Evolutionary conservation across 1,140 invertebrate genomes (phyloP).

Genomic region (Drosophila quadrilineata): DNA sequence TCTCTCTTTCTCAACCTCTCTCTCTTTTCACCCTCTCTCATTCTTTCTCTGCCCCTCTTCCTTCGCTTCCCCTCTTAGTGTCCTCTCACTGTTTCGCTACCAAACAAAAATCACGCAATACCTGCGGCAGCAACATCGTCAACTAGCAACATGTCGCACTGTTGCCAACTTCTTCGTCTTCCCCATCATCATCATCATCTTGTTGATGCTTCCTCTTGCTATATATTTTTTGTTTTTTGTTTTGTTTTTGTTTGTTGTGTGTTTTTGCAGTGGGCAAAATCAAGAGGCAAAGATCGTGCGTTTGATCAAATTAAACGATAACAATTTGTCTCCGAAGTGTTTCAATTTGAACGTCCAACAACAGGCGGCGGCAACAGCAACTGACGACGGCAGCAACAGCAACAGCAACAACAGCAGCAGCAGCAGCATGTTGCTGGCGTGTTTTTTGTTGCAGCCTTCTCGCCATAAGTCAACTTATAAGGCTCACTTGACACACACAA

Average conservation of each 20-base stretch:
- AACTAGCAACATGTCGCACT: constrained; percentile 52
- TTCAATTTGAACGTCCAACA: constrained; percentile 70
- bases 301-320: constrained; percentile 81
- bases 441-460: constrained; percentile 47
- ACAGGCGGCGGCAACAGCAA: constrained; percentile 13
- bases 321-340: constrained; percentile 81
- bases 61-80: constrained; percentile 32
- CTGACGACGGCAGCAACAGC: constrained; percentile 19
- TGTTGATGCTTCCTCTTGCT: neutral
- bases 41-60: constrained; percentile 53
- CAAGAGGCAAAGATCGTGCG: constrained; percentile 78
- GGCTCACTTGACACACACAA: constrained; percentile 28
- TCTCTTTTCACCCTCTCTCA: no score
- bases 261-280: constrained; percentile 45
- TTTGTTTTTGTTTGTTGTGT: neutral
- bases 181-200: neutral
- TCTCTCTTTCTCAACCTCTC: no score
- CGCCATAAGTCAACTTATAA: constrained; percentile 74
- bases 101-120: constrained; percentile 73
- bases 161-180: constrained; percentile 19
- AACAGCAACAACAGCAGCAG: constrained; percentile 12
- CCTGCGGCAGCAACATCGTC: constrained; percentile 38
- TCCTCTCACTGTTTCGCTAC: constrained; percentile 41
- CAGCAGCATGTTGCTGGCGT: constrained; percentile 62
- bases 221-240: no score